Conservation (phyloP, 1,140 invertebrate genomes). For the Andricus grossulariae region DNA sequence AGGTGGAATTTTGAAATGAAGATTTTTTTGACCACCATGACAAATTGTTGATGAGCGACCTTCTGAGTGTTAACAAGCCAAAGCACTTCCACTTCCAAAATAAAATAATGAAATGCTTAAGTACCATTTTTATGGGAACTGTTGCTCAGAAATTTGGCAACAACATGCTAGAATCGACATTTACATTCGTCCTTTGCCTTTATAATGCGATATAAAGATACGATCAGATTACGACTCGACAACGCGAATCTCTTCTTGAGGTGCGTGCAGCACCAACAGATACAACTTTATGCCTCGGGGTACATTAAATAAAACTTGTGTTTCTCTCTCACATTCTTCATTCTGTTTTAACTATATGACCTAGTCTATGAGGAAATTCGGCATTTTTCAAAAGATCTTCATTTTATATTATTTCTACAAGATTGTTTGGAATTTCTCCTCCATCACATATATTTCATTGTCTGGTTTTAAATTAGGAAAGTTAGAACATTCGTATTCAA, state of each 20-base stretch:
- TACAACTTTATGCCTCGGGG: slow-evolving; percentile 14
- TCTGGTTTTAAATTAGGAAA: too few relatives aligned
- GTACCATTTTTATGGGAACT: slow-evolving; percentile 16
- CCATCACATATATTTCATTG: too few relatives aligned
- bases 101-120: neutral
- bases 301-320: slow-evolving; percentile 1
- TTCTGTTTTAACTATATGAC: neutral
- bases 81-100: neutral
- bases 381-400: slow-evolving; percentile 1
- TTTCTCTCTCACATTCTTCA: slow-evolving; percentile 15
- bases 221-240: slow-evolving; percentile 23
- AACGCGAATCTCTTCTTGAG: slow-evolving; percentile 19
- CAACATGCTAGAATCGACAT: slow-evolving; percentile 30
- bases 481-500: too few relatives aligned
- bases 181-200: slow-evolving; percentile 27
- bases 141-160: slow-evolving; percentile 25
- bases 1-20: too few relatives aligned
- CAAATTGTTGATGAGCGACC: too few relatives aligned
- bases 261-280: neutral
- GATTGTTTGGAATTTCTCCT: too few relatives aligned
- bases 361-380: neutral
- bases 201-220: slow-evolving; percentile 29
- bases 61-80: too few relatives aligned
- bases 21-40: too few relatives aligned
- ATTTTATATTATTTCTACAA: too few relatives aligned